A percentile compares a stretch with the other conserved stretches of the same genome.
Evolutionary conservation across 2,888 invertebrate species (phyloP).

Genomic region (Trissonchulus sp.): DNA sequence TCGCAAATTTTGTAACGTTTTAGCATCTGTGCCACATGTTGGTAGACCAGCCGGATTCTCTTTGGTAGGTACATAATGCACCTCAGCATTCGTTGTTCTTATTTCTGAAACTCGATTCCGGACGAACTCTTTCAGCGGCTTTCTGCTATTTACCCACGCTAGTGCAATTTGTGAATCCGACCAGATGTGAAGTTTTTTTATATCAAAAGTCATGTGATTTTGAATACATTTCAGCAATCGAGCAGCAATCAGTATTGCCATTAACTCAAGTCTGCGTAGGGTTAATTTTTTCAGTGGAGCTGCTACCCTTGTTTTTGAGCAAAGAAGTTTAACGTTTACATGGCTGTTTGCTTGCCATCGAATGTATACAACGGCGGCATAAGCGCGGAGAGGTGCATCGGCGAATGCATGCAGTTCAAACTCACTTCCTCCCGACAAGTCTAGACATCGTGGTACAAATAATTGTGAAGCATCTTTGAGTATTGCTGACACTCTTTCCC

Average conservation of each 20-base stretch:
- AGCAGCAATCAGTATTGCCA: background rate
- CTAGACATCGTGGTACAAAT: too few relatives aligned
- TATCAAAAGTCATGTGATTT: background rate
- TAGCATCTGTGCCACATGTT: constrained; percentile 8
- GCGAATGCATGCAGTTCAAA: constrained; percentile 18
- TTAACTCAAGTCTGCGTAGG: background rate
- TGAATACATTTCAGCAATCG: background rate
- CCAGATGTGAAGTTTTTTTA: background rate
- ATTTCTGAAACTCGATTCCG: background rate
- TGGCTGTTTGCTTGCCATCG: background rate
- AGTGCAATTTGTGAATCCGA: background rate
- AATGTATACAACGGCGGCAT: constrained; percentile 16
- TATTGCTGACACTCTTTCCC: background rate
- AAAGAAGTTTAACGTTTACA: background rate
- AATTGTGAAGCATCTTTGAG: too few relatives aligned
- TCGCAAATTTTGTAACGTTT: background rate
- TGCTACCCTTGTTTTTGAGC: background rate
- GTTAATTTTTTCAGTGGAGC: background rate
- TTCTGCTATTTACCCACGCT: background rate
- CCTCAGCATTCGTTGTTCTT: background rate
- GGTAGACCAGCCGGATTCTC: constrained; percentile 5
- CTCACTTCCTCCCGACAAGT: too few relatives aligned
- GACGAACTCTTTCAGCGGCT: background rate
- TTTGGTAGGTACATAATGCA: background rate
- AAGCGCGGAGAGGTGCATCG: constrained; percentile 2